phyloP scores from a whole-genome alignment of 2,888 invertebrate species.

The Eubasilissa splendida region DNA sequence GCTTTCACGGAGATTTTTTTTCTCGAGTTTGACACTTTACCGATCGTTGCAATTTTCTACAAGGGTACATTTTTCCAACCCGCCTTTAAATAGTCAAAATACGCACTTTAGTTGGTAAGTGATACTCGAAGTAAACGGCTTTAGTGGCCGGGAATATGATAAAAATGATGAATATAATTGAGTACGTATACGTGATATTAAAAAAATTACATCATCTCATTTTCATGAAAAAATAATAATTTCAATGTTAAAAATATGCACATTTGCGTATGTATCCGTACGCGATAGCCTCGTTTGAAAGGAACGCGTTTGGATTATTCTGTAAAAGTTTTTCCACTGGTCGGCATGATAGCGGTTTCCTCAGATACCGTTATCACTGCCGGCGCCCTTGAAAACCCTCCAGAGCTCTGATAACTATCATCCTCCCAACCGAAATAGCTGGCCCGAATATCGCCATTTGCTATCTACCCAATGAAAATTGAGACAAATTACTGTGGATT shows the following conservation, averaged over 20 bases:
- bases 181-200: no score
- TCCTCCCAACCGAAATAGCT: background rate
- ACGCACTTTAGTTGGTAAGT: background rate
- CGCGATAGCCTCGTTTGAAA: slow-evolving; percentile 16
- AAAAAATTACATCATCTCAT: no score
- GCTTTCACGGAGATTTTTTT: background rate
- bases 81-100: background rate
- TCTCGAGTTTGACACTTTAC: slow-evolving; percentile 20
- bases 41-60: slow-evolving; percentile 24
- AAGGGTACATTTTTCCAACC: background rate
- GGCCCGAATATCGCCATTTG: no score
- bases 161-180: no score
- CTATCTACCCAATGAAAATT: no score
- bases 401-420: background rate
- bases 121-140: no score
- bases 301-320: background rate
- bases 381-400: slow-evolving; percentile 38
- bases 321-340: slow-evolving; percentile 27
- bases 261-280: background rate
- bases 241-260: no score
- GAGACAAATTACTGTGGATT: no score
- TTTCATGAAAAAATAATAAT: no score
- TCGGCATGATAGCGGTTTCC: slow-evolving; percentile 42
- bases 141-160: no score
- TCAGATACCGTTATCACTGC: slow-evolving; percentile 32